Conservation (phyloP, 2,888 invertebrate species). For the Sphaerophoria taeniata region DNA sequence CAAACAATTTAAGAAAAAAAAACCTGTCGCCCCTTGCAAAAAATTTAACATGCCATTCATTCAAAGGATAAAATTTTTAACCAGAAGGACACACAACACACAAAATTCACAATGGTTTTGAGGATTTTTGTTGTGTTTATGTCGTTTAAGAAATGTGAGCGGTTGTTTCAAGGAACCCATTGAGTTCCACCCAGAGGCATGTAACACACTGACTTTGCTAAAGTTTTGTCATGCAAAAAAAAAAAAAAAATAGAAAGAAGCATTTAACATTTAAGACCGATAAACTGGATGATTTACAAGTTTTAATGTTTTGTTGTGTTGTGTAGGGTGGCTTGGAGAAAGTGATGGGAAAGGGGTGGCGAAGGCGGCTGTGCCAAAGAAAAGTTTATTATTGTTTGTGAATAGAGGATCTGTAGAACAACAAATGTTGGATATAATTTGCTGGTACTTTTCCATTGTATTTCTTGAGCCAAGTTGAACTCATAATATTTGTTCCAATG, state of each 20-base stretch:
- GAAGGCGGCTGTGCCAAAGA: neutral
- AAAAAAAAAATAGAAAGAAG: too few species aligned
- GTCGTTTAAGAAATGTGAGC: neutral
- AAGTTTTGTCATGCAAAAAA: conserved; percentile 17
- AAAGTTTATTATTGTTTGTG: conserved; percentile 20
- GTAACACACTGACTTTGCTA: conserved; percentile 17
- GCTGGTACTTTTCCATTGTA: neutral
- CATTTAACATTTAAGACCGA: conserved; percentile 14
- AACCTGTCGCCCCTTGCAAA: neutral
- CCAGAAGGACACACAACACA: neutral
- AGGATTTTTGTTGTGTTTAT: neutral
- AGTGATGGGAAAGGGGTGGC: neutral
- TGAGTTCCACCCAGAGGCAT: conserved; percentile 5
- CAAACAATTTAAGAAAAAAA: neutral
- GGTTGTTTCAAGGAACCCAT: neutral
- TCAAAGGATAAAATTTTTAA: conserved; percentile 10
- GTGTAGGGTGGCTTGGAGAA: neutral
- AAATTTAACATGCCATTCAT: conserved; percentile 7
- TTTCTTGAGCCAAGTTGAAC: neutral
- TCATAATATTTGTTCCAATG: conserved; percentile 2
- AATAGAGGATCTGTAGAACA: conserved; percentile 1
- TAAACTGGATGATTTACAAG: conserved; percentile 19
- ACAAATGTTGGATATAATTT: neutral
- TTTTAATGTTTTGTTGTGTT: neutral
- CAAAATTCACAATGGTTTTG: neutral